These are phyloP conservation scores for Apis florea DNA, from an alignment of 1,140 invertebrate genomes.

Conservation along the genomic window DNA sequence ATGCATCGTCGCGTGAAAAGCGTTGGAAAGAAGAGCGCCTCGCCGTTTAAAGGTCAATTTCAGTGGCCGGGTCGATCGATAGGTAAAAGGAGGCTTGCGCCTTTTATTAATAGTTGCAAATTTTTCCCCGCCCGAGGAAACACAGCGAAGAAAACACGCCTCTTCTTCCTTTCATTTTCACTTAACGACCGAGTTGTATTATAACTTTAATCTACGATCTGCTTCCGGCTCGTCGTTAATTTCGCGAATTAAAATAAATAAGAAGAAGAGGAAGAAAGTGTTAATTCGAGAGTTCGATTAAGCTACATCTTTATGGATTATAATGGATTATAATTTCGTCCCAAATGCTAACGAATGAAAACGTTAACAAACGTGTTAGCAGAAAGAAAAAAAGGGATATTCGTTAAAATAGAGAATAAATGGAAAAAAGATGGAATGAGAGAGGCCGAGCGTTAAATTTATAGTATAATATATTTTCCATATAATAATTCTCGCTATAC, in stretches of 20 bases:
- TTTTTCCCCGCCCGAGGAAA: too few relatives aligned
- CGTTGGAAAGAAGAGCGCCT: background rate
- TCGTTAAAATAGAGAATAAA: background rate
- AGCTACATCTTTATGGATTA: background rate
- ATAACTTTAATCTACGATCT: background rate
- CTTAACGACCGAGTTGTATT: background rate
- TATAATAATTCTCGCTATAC: slow-evolving; percentile 81
- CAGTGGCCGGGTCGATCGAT: slow-evolving; percentile 26
- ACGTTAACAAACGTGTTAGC: slow-evolving; percentile 25
- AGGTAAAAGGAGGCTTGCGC: slow-evolving; percentile 2
- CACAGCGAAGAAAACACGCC: too few relatives aligned
- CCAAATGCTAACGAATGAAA: too few relatives aligned
- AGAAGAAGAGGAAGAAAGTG: slow-evolving; percentile 10
- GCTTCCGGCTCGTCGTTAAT: slow-evolving; percentile 15
- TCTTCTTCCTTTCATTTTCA: slow-evolving; percentile 7
- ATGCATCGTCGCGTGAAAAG: slow-evolving; percentile 56
- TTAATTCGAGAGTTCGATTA: slow-evolving; percentile 40
- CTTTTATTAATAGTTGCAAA: background rate
- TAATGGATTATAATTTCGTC: slow-evolving; percentile 25
- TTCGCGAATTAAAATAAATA: background rate
- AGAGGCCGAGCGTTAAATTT: slow-evolving; percentile 71
- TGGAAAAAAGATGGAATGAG: background rate
- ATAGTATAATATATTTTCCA: slow-evolving; percentile 82
- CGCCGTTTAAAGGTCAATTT: slow-evolving; percentile 38
- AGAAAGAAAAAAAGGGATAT: background rate